A percentile compares a stretch with the other conserved stretches of the same genome.
Conservation (phyloP, 1,140 invertebrate genomes). For the Helicoverpa zea region DNA sequence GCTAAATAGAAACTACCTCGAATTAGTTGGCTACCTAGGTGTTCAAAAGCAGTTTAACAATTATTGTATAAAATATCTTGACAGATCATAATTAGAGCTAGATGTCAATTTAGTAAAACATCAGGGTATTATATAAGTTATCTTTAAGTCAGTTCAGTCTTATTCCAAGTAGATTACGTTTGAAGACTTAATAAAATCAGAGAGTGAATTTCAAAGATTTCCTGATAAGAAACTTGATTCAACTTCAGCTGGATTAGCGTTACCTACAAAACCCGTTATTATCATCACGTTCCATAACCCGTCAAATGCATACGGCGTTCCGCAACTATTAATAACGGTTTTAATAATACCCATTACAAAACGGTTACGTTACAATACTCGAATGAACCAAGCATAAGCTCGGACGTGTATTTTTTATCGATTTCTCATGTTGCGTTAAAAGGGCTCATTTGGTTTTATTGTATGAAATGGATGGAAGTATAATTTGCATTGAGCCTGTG, state of each 20-base stretch:
- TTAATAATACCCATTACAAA: constrained; percentile 46
- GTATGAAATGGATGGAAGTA: constrained; percentile 84
- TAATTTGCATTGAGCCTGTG: constrained; percentile 84
- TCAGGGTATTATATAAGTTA: background rate
- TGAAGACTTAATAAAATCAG: background rate
- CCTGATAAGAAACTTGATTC: too few species aligned
- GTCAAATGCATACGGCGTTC: constrained; percentile 22
- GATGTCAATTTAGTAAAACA: too few species aligned
- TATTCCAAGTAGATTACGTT: background rate
- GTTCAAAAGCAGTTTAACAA: background rate
- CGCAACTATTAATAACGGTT: constrained; percentile 41
- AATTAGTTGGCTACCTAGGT: too few species aligned
- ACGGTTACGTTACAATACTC: constrained; percentile 34
- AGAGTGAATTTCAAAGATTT: too few species aligned
- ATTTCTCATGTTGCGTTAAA: constrained; percentile 84
- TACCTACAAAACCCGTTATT: background rate
- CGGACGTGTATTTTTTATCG: constrained; percentile 79
- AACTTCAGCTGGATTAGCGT: background rate
- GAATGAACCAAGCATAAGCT: constrained; percentile 43
- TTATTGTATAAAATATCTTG: too few species aligned
- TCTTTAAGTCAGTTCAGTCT: background rate
- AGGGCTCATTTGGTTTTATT: constrained; percentile 85
- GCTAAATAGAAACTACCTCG: too few species aligned
- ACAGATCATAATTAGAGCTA: too few species aligned
- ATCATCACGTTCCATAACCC: constrained; percentile 13